Evolutionary conservation across 2,113 vertebrate genomes (phyloP).

Genomic region (Brachionichthys hirsutus): DNA sequence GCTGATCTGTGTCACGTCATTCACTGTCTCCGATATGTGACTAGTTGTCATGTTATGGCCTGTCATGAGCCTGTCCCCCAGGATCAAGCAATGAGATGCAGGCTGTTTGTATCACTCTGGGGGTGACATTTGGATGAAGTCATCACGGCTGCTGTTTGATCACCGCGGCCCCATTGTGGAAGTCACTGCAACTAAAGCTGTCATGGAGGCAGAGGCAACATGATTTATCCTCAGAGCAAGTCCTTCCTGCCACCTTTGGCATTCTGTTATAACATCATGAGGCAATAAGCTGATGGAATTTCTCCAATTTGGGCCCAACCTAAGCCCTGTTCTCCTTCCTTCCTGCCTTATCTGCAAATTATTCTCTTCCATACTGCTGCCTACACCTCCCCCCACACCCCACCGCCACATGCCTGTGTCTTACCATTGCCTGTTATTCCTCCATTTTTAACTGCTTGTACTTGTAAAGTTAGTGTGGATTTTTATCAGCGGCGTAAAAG

Average conservation of each 20-base stretch:
- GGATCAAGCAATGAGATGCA: constrained; percentile 64
- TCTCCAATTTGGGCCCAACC: constrained; percentile 52
- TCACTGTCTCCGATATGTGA: constrained; percentile 56
- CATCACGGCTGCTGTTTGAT: constrained; percentile 68
- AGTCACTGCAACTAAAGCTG: constrained; percentile 70
- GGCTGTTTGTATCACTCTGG: constrained; percentile 41
- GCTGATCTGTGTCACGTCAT: constrained; percentile 55
- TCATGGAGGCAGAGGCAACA: constrained; percentile 55
- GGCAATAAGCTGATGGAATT: constrained; percentile 70
- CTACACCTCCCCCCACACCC: constrained; percentile 11
- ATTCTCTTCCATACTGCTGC: constrained; percentile 40
- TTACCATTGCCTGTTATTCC: constrained; percentile 53
- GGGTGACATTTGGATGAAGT: constrained; percentile 70
- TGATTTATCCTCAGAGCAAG: constrained; percentile 68
- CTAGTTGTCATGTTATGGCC: constrained; percentile 54
- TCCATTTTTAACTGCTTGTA: constrained; percentile 64
- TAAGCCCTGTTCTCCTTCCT: constrained; percentile 34
- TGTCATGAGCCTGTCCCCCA: constrained; percentile 59
- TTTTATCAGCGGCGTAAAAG: constrained; percentile 73
- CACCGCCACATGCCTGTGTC: constrained; percentile 33
- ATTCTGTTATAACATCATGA: constrained; percentile 60
- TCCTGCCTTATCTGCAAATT: constrained; percentile 22
- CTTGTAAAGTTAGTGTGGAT: constrained; percentile 62
- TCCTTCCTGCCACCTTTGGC: constrained; percentile 64
- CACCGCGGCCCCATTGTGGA: constrained; percentile 57